A percentile compares a stretch with the other conserved stretches of the same genome.
phyloP scores from a whole-genome alignment of 2,113 vertebrate genomes.

The Rhea americana region DNA sequence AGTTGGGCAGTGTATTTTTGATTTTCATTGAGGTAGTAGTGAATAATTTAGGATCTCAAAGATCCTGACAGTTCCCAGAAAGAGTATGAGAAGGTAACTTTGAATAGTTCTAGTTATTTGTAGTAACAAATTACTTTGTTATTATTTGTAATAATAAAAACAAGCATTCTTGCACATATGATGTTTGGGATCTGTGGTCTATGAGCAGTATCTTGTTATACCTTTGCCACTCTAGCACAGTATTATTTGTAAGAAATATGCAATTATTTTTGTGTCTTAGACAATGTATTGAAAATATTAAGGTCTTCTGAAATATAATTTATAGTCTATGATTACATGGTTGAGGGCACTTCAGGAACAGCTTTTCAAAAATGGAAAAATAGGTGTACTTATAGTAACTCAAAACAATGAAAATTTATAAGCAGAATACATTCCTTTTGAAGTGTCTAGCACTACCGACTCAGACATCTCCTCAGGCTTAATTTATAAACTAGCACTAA shows the following conservation, averaged over 20 bases:
- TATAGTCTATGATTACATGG: neutral
- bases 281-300: neutral
- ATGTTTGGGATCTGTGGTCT: neutral
- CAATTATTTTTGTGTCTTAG: neutral
- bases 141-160: neutral
- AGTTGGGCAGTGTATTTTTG: neutral
- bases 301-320: neutral
- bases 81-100: neutral
- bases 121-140: neutral
- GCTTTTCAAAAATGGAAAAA: neutral
- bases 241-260: neutral
- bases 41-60: neutral
- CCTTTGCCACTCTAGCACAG: neutral
- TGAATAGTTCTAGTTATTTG: neutral
- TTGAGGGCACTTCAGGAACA: neutral
- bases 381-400: neutral
- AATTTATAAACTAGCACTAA: conserved; percentile 14
- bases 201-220: neutral
- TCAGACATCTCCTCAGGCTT: neutral
- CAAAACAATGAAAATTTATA: neutral
- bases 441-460: neutral
- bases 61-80: neutral
- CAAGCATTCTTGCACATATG: accelerated
- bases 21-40: neutral
- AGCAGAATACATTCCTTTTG: neutral